These are phyloP conservation scores for Rhorus exstirpatorius DNA, from an alignment of 2,888 invertebrate genomes.

Conservation along the genomic window DNA sequence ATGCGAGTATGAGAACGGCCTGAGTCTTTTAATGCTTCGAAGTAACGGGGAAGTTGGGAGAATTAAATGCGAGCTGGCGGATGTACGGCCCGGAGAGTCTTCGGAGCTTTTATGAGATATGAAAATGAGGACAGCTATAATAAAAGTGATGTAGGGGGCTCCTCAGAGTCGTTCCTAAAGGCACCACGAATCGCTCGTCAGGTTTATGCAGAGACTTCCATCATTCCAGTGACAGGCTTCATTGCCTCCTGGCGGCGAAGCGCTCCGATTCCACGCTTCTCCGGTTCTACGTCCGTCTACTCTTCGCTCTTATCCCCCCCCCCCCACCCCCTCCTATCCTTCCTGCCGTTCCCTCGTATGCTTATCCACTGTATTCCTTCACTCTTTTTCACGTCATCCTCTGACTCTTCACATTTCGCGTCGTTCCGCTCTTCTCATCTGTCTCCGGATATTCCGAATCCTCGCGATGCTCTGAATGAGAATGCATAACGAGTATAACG, in stretches of 20 bases:
- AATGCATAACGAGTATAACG: constrained; percentile 53
- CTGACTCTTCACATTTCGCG: constrained; percentile 49
- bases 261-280: constrained; percentile 81
- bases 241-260: constrained; percentile 83
- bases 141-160: constrained; percentile 86
- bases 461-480: constrained; percentile 38
- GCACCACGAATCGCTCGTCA: constrained; percentile 86
- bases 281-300: constrained; percentile 58
- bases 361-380: constrained; percentile 64
- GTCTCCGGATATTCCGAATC: constrained; percentile 67
- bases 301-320: constrained; percentile 38
- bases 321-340: too few species aligned
- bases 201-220: constrained; percentile 86
- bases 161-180: constrained; percentile 85
- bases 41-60: constrained; percentile 66
- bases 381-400: constrained; percentile 61
- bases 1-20: constrained; percentile 51
- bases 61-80: constrained; percentile 60
- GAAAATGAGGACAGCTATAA: constrained; percentile 85
- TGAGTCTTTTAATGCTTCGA: constrained; percentile 57
- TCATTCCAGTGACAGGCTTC: constrained; percentile 86
- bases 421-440: constrained; percentile 57
- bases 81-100: constrained; percentile 66
- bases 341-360: constrained; percentile 49
- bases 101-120: constrained; percentile 85